Percentiles rank a stretch among this genome's conserved stretches.
These are phyloP conservation scores for Myiotriccus ornatus DNA, from an alignment of 2,797 vertebrate species.

Conservation along the genomic window DNA sequence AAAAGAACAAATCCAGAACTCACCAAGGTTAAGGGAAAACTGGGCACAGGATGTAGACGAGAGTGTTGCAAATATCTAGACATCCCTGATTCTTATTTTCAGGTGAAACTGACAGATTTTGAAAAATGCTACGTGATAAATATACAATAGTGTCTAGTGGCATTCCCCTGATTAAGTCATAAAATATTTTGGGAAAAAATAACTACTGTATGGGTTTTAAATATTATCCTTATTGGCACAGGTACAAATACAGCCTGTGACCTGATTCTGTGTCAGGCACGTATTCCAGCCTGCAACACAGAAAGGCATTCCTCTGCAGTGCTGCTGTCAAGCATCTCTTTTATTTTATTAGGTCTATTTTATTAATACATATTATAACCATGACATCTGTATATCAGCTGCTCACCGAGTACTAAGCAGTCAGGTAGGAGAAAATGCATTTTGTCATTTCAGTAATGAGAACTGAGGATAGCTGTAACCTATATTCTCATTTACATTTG, in stretches of 20 bases:
- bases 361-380: not conserved
- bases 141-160: not conserved
- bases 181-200: not conserved
- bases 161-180: not conserved
- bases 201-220: not conserved
- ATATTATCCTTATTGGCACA: not conserved
- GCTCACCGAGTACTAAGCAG: not conserved
- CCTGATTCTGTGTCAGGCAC: not conserved
- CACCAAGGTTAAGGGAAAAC: not conserved
- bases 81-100: not conserved
- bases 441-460: slow-evolving; percentile 25
- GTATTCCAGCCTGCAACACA: not conserved
- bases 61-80: not conserved
- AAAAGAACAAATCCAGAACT: not conserved
- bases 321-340: not conserved
- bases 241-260: not conserved
- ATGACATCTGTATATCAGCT: not conserved
- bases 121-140: not conserved
- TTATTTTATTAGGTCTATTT: slow-evolving; percentile 11
- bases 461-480: slow-evolving; percentile 7
- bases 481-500: slow-evolving; percentile 43
- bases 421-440: slow-evolving; percentile 12
- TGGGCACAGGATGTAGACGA: not conserved
- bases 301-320: not conserved
- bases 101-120: not conserved